These are phyloP conservation scores for Stenichneumon culpator DNA, from an alignment of 2,888 invertebrate genomes.

Conservation along the genomic window DNA sequence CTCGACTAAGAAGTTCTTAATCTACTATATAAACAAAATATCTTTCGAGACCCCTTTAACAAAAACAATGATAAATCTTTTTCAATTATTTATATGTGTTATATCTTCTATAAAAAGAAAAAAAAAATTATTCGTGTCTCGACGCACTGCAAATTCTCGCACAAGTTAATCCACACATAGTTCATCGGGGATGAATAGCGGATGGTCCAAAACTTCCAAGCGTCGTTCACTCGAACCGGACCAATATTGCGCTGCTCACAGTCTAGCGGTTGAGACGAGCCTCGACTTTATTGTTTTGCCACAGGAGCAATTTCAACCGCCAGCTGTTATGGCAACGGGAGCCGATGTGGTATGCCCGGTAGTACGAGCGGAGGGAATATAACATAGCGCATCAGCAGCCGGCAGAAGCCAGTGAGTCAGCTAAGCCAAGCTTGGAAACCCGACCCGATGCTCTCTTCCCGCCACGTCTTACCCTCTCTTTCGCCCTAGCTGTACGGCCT, in stretches of 20 bases:
- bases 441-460: conserved; percentile 6
- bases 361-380: conserved; percentile 33
- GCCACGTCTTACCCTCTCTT: neutral
- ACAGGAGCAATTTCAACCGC: conserved; percentile 69
- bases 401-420: conserved; percentile 44
- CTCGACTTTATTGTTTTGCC: conserved; percentile 72
- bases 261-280: conserved; percentile 28
- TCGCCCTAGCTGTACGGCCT: no score
- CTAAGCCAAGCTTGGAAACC: conserved; percentile 46
- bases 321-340: conserved; percentile 69
- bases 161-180: neutral
- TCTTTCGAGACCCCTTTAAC: no score
- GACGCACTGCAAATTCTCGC: neutral
- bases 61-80: no score
- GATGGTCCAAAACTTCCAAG: conserved; percentile 35
- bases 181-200: conserved; percentile 10
- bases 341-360: conserved; percentile 30
- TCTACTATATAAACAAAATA: no score
- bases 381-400: conserved; percentile 57
- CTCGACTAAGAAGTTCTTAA: no score
- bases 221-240: conserved; percentile 42
- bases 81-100: no score
- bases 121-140: neutral
- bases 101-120: no score
- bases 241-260: conserved; percentile 44